Base-by-base conservation (phyloP, 2,888 invertebrate species). In the Liodrosophila aerea region DNA sequence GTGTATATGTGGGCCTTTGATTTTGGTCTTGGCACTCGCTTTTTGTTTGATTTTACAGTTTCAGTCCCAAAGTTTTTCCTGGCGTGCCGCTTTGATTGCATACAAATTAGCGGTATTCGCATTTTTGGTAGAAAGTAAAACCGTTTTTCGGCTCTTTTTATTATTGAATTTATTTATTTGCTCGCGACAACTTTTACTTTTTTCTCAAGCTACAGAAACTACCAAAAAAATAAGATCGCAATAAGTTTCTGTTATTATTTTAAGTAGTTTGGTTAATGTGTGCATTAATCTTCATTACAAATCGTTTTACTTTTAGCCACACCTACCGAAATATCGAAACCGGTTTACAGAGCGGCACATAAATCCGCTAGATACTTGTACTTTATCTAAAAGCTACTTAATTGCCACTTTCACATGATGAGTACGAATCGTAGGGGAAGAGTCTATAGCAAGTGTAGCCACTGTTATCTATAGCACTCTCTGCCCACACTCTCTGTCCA, bases 41-140 rank as follows among this genome's bases (percentile, higher is more conserved):
- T 49, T 51, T 63, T 64, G 54, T 67, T 71, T 61, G 59, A 71
- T 58, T 71, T 76, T 33, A 34, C 16, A 57, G 60, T 61, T 64
- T 73, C 53, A 56, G 49, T 45, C 62, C 65, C 52, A 62, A 63
- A 74, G 82, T 81, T 74, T 74, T 84, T 76, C 60, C 67, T 64
- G 65, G 54, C 66, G 41, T 57, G 64, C 73, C 76, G 59, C 83
- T 73, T 58, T 61, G 71, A 72, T 64, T 72, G 86, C 81, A 76
- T 85, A 81, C 77, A 76, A 85, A 85, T 83, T 80, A 83, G 72
- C 77, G 67, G 54, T 64, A 78, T 85, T 82, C 80, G 85, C 76
- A 85, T 83, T 76, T 85, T 80, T 68, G 81, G 69, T 82, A 82
- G 86, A 82, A 82, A 82, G 81, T 80, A 83, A 85, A 76, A 82